phyloP scores from a whole-genome alignment of 2,888 invertebrate species.

The Melipona beecheii region DNA sequence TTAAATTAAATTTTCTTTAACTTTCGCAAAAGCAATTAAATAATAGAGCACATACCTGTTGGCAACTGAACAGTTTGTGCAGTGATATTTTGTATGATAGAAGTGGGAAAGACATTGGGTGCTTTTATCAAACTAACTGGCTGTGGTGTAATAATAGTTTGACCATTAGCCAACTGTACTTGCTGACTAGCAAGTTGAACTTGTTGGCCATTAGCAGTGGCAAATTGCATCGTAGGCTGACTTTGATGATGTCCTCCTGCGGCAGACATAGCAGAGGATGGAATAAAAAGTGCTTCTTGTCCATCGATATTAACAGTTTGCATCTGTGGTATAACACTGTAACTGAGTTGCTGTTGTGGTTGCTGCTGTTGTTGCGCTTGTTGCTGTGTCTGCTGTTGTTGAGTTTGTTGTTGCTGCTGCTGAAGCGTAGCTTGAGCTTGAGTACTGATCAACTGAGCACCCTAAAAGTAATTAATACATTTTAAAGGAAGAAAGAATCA shows the following conservation, averaged over 20 bases:
- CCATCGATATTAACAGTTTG: slow-evolving; percentile 97
- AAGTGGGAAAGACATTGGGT: slow-evolving; percentile 88
- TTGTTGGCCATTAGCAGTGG: slow-evolving; percentile 80
- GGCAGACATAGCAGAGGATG: slow-evolving; percentile 88
- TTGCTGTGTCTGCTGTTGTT: slow-evolving; percentile 79
- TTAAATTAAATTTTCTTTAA: slow-evolving; percentile 15
- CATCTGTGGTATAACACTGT: slow-evolving; percentile 90
- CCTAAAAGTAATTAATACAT: slow-evolving; percentile 64
- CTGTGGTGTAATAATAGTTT: slow-evolving; percentile 84
- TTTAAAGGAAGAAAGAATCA: background rate
- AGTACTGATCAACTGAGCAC: slow-evolving; percentile 80
- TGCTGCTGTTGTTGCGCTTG: slow-evolving; percentile 85
- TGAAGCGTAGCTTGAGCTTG: slow-evolving; percentile 81
- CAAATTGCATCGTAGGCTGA: slow-evolving; percentile 82
- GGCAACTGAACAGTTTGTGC: slow-evolving; percentile 89
- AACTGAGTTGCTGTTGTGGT: slow-evolving; percentile 85
- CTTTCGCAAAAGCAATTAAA: background rate
- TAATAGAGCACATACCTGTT: slow-evolving; percentile 83
- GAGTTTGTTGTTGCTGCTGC: slow-evolving; percentile 80
- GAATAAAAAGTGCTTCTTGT: slow-evolving; percentile 96
- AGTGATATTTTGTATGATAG: slow-evolving; percentile 89
- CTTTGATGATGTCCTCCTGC: slow-evolving; percentile 84
- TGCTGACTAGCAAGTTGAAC: slow-evolving; percentile 83
- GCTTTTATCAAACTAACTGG: slow-evolving; percentile 88
- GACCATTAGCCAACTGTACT: slow-evolving; percentile 84